phyloP scores from a whole-genome alignment of 2,797 vertebrate genomes.

The Melopsittacus undulatus region DNA sequence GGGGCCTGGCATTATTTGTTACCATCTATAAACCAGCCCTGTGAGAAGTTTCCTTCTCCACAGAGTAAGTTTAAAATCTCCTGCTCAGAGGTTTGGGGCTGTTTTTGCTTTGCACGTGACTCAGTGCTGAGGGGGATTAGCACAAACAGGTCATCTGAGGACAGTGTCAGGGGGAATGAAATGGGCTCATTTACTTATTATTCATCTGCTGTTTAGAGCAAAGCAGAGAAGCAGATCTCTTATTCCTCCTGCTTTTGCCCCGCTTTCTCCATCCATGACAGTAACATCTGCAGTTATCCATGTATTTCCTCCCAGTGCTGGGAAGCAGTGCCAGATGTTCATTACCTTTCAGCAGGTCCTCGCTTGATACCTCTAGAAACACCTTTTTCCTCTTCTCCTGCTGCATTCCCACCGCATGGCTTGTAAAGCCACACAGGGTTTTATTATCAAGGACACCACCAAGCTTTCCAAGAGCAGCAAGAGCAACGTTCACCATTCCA shows the following conservation, averaged over 20 bases:
- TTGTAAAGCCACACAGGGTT: accelerated
- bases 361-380: accelerated
- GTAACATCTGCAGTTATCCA: neutral
- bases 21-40: neutral
- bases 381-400: neutral
- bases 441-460: neutral
- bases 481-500: neutral
- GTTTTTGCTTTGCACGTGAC: neutral
- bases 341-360: neutral
- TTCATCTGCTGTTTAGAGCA: conserved; percentile 15
- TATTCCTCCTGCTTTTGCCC: neutral
- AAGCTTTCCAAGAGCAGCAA: neutral
- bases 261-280: accelerated
- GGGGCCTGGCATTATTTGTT: neutral
- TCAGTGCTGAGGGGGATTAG: neutral
- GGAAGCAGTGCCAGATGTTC: neutral
- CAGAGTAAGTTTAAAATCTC: neutral
- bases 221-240: neutral
- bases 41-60: neutral
- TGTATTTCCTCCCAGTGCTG: accelerated
- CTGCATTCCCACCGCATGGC: neutral
- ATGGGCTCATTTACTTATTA: neutral
- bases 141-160: conserved; percentile 10
- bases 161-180: neutral
- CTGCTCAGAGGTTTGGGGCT: neutral